Percentiles rank a stretch among this genome's conserved stretches.
Conservation (phyloP, 2,797 vertebrate genomes). For the Brachymystax lenok region DNA sequence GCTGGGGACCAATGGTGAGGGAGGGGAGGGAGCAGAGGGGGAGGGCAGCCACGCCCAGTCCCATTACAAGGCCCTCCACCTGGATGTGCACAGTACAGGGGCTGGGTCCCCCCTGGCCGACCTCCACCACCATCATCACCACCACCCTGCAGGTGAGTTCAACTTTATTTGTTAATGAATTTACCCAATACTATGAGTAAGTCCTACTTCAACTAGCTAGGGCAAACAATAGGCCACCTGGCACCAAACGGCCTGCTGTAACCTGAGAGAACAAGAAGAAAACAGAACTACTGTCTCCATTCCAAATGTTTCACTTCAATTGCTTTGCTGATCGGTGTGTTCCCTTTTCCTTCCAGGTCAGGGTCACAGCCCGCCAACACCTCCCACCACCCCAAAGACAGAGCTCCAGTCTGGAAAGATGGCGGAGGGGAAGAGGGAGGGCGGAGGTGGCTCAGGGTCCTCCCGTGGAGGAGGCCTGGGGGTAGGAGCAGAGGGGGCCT, state of each 20-base stretch:
- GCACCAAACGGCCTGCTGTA: background rate
- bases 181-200: background rate
- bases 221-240: background rate
- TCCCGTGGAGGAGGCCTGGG: slow-evolving; percentile 72
- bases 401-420: slow-evolving; percentile 96
- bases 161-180: background rate
- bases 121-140: slow-evolving; percentile 72
- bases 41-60: slow-evolving; percentile 87
- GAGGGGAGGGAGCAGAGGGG: slow-evolving; percentile 79
- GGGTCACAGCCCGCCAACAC: slow-evolving; percentile 96
- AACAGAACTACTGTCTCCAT: background rate
- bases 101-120: slow-evolving; percentile 90
- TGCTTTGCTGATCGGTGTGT: slow-evolving; percentile 1
- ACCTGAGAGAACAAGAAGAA: background rate
- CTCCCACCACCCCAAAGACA: slow-evolving; percentile 97
- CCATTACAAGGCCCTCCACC: slow-evolving; percentile 92
- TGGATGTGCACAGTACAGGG: slow-evolving; percentile 81
- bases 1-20: slow-evolving; percentile 81
- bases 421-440: slow-evolving; percentile 83
- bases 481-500: slow-evolving; percentile 80
- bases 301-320: background rate
- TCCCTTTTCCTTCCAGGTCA: slow-evolving; percentile 76
- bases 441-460: slow-evolving; percentile 65
- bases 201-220: too few species aligned
- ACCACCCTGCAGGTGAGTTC: slow-evolving; percentile 85